A percentile compares a stretch with the other conserved stretches of the same genome.
phyloP scores from a whole-genome alignment of 1,140 invertebrate genomes.

The Odontomachus brunneus region DNA sequence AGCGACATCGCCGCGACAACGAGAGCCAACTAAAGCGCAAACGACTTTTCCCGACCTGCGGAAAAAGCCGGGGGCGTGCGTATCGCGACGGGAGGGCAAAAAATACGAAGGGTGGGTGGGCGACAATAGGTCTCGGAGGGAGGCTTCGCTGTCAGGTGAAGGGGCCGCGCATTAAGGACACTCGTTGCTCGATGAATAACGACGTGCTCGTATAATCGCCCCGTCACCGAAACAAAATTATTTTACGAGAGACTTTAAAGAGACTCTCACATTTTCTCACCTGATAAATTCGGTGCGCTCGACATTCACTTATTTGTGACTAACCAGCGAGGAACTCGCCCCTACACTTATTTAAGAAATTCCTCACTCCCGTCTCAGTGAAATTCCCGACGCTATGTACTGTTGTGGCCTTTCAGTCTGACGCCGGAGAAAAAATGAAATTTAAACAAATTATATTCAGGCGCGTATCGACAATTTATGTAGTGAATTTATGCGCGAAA shows the following conservation, averaged over 20 bases:
- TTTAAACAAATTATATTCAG: no score
- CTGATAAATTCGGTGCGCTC: background rate
- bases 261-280: background rate
- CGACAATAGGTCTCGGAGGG: conserved; percentile 6
- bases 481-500: no score
- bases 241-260: background rate
- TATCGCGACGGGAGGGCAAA: conserved; percentile 1
- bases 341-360: background rate
- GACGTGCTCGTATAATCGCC: background rate
- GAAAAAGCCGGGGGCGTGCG: conserved; percentile 11
- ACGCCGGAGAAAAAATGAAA: background rate
- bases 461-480: no score
- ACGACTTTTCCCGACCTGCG: conserved; percentile 23
- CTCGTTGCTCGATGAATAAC: conserved; percentile 13
- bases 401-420: no score
- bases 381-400: background rate
- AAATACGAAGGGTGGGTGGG: background rate
- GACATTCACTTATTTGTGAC: background rate
- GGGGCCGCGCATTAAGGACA: background rate
- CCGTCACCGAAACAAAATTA: background rate
- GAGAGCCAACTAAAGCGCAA: conserved; percentile 34
- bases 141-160: conserved; percentile 2
- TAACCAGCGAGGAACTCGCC: background rate
- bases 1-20: background rate
- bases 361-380: background rate